Base-by-base conservation (phyloP, 1,140 invertebrate genomes). In the Trichomalopsis sarcophagae region DNA sequence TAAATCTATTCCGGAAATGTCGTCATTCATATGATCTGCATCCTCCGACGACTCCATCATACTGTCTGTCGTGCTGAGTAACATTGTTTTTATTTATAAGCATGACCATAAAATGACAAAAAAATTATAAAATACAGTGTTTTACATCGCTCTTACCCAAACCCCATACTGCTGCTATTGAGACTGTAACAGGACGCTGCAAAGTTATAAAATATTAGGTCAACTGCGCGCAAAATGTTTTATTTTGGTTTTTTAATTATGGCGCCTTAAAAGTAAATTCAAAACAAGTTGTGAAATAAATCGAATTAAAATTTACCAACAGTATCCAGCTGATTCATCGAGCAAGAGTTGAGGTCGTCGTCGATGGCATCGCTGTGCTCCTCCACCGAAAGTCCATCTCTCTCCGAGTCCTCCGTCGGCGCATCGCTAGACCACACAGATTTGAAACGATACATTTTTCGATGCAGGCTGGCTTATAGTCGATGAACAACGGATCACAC, bases 371-470 rank as follows among this genome's bases (percentile, higher is more conserved):
- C 87, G 69, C 66, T 69, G 4, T 50, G 74, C 17, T 86, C 84
- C 47, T 86, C 81, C n/a, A 71, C 17, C 23, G 73, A 85, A 0
- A 55, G 11, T 30, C 27, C 30, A 50, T 78, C 50, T 30, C 47
- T 82, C 7, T 77, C 62, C 14, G 74, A 75, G 23, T 27, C 47
- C 4, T 74, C 77, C 30, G 77, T 36, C 33, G 74, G 74, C 17
- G 66, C 81, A 81, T 86, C 85, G 71, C 85, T 87, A 73, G 21
- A 86, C 86, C 86, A 88, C 27, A 88, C 78, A 81, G 78, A 86
- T 27, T 78, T 86, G 62, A 86, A 87, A 87, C 77, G 84, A 87
- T 87, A 87, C 86, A 87, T 88, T 80, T 85, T 81, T 40, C 30
- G 77, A 62, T n/a, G 27, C n/a, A 13, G 44, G 5, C n/a, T 6